These are phyloP conservation scores for Cinclus mexicanus DNA, from an alignment of 2,113 vertebrate genomes.

Conservation along the genomic window DNA sequence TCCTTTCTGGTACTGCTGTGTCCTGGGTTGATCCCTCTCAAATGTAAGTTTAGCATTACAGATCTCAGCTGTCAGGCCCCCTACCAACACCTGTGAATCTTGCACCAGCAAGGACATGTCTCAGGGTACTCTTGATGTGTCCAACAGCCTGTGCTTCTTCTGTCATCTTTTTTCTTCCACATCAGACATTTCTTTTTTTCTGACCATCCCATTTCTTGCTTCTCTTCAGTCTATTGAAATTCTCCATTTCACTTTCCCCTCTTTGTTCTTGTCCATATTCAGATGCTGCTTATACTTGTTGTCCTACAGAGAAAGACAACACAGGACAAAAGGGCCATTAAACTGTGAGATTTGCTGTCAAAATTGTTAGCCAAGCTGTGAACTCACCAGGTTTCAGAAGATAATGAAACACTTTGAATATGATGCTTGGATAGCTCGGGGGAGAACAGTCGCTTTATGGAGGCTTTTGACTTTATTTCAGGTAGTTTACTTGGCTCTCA, in stretches of 20 bases:
- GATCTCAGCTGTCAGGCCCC: neutral
- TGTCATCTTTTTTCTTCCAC: neutral
- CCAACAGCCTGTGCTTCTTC: neutral
- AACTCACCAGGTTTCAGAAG: neutral
- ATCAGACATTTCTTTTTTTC: neutral
- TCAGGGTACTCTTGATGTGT: neutral
- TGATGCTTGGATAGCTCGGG: neutral
- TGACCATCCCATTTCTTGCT: neutral
- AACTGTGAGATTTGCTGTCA: fast-evolving
- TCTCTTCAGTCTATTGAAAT: neutral
- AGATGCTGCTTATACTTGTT: neutral
- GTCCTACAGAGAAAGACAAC: neutral
- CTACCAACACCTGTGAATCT: neutral
- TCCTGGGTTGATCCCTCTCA: neutral
- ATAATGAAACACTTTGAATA: neutral
- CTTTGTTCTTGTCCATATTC: neutral
- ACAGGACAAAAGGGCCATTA: neutral
- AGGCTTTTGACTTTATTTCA: neutral
- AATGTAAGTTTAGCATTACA: neutral
- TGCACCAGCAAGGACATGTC: neutral
- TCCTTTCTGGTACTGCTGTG: neutral
- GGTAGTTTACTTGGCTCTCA: neutral
- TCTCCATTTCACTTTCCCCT: neutral
- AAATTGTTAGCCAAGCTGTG: neutral
- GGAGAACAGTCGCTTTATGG: fast-evolving